Conservation (phyloP, 2,113 vertebrate species). For the Heteronetta atricapilla region DNA sequence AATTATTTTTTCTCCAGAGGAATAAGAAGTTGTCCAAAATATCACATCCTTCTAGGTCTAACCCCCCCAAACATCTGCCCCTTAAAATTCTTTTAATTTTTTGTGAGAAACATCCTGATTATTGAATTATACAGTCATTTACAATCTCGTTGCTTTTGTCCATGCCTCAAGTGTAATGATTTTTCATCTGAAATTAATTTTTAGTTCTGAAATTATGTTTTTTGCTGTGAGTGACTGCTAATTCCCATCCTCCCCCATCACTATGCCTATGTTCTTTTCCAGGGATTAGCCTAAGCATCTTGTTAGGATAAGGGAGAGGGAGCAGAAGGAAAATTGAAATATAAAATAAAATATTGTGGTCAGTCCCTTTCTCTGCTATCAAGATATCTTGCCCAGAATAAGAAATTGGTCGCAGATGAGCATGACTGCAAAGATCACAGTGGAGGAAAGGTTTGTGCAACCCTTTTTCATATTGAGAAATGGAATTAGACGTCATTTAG, state of each 20-base stretch:
- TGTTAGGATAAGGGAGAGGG: background rate
- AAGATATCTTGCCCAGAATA: background rate
- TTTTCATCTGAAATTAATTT: background rate
- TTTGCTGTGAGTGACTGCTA: background rate
- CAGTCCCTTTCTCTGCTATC: background rate
- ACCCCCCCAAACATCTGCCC: background rate
- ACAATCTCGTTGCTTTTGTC: background rate
- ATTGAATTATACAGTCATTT: background rate
- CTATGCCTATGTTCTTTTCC: no score
- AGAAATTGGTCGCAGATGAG: background rate
- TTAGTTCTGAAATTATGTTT: background rate
- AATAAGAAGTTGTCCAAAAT: background rate
- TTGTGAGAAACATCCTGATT: background rate
- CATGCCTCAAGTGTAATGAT: background rate
- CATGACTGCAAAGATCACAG: accelerated
- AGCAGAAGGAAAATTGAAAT: background rate
- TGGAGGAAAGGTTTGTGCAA: background rate
- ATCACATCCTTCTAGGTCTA: background rate
- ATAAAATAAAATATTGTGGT: background rate
- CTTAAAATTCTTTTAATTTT: background rate
- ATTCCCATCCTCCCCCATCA: background rate
- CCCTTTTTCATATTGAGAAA: background rate
- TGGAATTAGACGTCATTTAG: background rate
- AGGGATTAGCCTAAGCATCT: background rate
- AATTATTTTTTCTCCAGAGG: background rate